Evolutionary conservation across 2,113 vertebrate species (phyloP).

Genomic region (Diadophis punctatus): DNA sequence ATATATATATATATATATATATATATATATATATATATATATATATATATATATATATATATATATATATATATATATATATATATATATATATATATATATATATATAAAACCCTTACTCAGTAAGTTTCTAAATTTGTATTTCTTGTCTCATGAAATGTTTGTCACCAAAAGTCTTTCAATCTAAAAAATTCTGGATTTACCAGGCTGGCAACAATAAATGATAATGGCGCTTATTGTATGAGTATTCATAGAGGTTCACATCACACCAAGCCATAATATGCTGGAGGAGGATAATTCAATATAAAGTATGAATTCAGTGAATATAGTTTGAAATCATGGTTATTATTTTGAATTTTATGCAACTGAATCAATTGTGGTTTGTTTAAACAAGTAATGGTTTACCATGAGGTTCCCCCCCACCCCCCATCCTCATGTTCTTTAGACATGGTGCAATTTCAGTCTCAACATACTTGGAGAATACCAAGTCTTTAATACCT

Average conservation of each 20-base stretch:
- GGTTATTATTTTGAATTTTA: not conserved
- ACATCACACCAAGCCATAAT: not conserved
- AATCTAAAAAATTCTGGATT: not conserved
- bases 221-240: not conserved
- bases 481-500: not conserved
- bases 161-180: not conserved
- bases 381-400: not conserved
- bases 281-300: not conserved
- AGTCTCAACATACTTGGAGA: not conserved
- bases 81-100: too few relatives aligned
- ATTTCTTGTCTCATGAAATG: not conserved
- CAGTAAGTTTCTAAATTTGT: not conserved
- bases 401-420: not conserved
- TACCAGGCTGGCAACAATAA: not conserved
- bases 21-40: too few relatives aligned
- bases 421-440: not conserved
- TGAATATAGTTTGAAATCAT: not conserved
- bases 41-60: too few relatives aligned
- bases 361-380: not conserved
- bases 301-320: not conserved
- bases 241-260: not conserved
- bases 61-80: too few relatives aligned
- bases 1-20: too few relatives aligned
- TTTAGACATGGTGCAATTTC: not conserved
- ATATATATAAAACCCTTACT: not conserved